Base-by-base conservation (phyloP, 1,140 invertebrate species). In the Epicauta chinensis region DNA sequence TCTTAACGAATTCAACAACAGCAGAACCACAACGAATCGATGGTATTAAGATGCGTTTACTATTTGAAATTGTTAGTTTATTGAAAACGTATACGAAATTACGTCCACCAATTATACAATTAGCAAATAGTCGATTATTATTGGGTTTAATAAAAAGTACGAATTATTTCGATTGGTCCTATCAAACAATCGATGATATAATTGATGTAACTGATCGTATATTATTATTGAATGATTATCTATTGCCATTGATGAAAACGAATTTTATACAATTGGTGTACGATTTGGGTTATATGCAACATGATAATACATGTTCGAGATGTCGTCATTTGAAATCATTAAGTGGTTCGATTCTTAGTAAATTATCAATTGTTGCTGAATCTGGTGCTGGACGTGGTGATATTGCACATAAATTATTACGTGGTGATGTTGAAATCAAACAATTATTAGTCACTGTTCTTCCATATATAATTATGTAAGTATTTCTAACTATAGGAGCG, bases 391-490 rank as follows among this genome's bases (percentile, higher is more conserved):
- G 75, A 10, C 74, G 74, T 53, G 77, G 77, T 15, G 73, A 78
- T 66, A 78, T 80, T 38, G 74, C 74, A 41, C 73, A 78, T 62
- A 70, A 72, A 45, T 61, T 68, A 29, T 46, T 79, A 30, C 57
- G 73, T 17, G 75, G 74, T 53, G 74, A 72, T 16, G 62, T 55
- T 41, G 57, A 66, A 41, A 65, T 73, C 40, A 77, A 77, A 57
- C 66, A 73, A 58, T 73, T 73, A 43, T 57, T 79, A 10, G 68
- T 72, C 10, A 34, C 76, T 16, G 71, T 71, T 29, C 62, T 79
- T 41, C 77, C 77, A 2, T 79, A 75, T 59, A 69, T 80, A 50
- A 72, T 78, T 31, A 71, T 66, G 77, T 79, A 71, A 66, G 49
- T 50, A 39, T 16, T 16, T 23, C n/a, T n/a, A n/a, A n/a, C n/a